phyloP scores from a whole-genome alignment of 2,888 invertebrate genomes.

The Calameuta idolon region DNA sequence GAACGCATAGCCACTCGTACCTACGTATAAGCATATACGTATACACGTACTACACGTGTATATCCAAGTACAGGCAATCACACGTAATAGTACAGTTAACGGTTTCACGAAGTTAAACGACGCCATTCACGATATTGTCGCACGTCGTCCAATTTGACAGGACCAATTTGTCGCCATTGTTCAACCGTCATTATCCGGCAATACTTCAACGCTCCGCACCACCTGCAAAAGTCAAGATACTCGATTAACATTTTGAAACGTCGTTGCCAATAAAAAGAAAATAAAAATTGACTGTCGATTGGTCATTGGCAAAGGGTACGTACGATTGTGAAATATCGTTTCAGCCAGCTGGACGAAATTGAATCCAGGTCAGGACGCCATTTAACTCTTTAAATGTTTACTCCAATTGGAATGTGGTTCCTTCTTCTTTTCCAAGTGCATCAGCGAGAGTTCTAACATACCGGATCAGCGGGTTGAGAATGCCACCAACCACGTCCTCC shows the following conservation, averaged over 20 bases:
- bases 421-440: not conserved
- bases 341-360: not conserved
- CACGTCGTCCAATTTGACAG: slow-evolving; percentile 11
- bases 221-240: not conserved
- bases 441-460: not conserved
- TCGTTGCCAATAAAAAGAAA: not conserved
- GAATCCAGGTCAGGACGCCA: not conserved
- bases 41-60: not conserved
- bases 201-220: not conserved
- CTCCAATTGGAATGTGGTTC: not conserved
- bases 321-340: not conserved
- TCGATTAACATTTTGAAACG: not conserved
- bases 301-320: not conserved
- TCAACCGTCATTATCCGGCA: slow-evolving; percentile 1
- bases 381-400: not conserved
- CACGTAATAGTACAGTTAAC: not conserved
- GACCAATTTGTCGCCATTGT: slow-evolving; percentile 18
- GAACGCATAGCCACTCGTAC: not conserved
- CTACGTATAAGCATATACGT: not conserved
- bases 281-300: not conserved
- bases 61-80: not conserved
- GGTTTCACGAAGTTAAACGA: not conserved
- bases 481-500: not conserved
- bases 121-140: slow-evolving; percentile 2
- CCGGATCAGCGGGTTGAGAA: not conserved